These are phyloP conservation scores for Dioctria rufipes DNA, from an alignment of 2,888 invertebrate genomes.

Conservation along the genomic window DNA sequence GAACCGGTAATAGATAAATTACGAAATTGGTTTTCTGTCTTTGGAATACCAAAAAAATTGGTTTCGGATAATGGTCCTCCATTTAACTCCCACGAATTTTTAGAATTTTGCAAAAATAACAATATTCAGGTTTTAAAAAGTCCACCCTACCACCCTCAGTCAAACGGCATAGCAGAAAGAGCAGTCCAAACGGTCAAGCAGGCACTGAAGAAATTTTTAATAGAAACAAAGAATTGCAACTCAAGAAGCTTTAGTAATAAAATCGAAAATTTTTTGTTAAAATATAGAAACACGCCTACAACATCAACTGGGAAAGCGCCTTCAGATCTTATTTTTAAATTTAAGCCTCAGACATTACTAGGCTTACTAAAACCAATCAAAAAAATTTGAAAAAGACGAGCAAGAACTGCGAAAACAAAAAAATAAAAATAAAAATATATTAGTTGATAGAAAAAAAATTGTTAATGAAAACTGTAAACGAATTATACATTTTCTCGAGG, in stretches of 20 bases:
- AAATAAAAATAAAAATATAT: too few species aligned
- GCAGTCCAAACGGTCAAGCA: constrained; percentile 39
- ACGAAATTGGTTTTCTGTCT: constrained; percentile 54
- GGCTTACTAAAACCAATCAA: not conserved
- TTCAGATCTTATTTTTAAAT: not conserved
- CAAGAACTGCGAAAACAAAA: too few species aligned
- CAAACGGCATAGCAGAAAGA: constrained; percentile 54
- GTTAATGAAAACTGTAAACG: too few species aligned
- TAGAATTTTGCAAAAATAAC: constrained; percentile 35
- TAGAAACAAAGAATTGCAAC: not conserved
- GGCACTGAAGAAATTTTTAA: constrained; percentile 57
- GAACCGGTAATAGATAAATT: constrained; percentile 28
- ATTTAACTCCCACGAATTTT: constrained; percentile 37
- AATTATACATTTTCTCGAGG: too few species aligned
- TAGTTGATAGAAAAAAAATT: too few species aligned
- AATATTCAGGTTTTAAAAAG: constrained; percentile 30
- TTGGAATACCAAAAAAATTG: constrained; percentile 59
- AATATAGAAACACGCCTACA: not conserved
- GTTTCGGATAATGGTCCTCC: constrained; percentile 61
- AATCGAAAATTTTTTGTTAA: not conserved
- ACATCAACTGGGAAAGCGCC: not conserved
- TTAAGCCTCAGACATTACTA: not conserved
- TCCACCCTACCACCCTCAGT: too few species aligned
- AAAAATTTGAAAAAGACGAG: too few species aligned
- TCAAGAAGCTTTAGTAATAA: not conserved